phyloP scores from a whole-genome alignment of 2,797 vertebrate species.

The Lateolabrax maculatus region DNA sequence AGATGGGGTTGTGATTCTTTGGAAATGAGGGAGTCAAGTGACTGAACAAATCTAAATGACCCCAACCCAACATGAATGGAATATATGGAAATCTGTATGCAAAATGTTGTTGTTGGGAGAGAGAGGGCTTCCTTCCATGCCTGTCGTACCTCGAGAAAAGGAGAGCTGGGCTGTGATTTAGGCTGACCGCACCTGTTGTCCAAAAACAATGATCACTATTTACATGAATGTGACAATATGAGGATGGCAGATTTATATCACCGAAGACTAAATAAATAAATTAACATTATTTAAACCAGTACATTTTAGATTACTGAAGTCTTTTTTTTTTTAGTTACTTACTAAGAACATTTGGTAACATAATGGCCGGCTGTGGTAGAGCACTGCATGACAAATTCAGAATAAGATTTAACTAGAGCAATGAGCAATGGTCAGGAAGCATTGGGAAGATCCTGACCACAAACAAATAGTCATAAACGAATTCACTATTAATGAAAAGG shows the following conservation, averaged over 20 bases:
- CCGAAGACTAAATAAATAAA: not conserved
- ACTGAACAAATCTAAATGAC: slow-evolving; percentile 86
- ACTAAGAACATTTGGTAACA: not conserved
- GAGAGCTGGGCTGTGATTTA: slow-evolving; percentile 60
- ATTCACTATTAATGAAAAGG: slow-evolving; percentile 65
- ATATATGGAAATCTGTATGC: slow-evolving; percentile 88
- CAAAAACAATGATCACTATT: not conserved
- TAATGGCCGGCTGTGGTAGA: slow-evolving; percentile 7
- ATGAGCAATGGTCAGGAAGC: slow-evolving; percentile 55
- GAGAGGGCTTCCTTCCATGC: slow-evolving; percentile 67
- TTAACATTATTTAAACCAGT: not conserved
- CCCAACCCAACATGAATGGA: slow-evolving; percentile 82
- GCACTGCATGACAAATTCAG: slow-evolving; percentile 5
- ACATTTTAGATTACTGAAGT: not conserved
- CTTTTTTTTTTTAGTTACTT: not conserved
- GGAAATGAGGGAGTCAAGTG: slow-evolving; percentile 77
- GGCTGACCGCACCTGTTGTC: slow-evolving; percentile 40
- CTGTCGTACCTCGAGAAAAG: slow-evolving; percentile 41
- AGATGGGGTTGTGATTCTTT: slow-evolving; percentile 80
- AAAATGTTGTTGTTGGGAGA: slow-evolving; percentile 78
- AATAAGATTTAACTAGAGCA: slow-evolving; percentile 43
- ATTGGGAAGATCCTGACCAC: slow-evolving; percentile 67
- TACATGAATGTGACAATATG: not conserved
- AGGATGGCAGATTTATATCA: not conserved
- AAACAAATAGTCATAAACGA: slow-evolving; percentile 80